Percentiles rank a stretch among this genome's conserved stretches.
Evolutionary conservation across 2,797 vertebrate species (phyloP).

Genomic region (Myotis myotis): DNA sequence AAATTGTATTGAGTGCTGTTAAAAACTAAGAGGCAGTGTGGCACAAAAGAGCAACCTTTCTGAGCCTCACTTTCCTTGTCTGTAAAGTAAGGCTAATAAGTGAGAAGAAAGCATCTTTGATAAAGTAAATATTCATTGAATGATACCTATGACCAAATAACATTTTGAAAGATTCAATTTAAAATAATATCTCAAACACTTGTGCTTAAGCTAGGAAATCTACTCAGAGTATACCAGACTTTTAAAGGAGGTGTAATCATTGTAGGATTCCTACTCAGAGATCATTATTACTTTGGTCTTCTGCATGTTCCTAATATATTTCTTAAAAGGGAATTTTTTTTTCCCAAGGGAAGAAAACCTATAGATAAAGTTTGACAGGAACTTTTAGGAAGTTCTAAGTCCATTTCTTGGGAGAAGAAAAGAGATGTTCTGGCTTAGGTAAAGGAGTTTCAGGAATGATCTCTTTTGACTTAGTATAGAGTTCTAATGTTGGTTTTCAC

Average conservation of each 20-base stretch:
- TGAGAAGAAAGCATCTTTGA: background rate
- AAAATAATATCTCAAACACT: background rate
- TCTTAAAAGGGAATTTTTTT: constrained; percentile 45
- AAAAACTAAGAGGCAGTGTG: background rate
- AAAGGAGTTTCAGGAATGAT: background rate
- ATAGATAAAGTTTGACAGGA: background rate
- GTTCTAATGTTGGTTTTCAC: constrained; percentile 12
- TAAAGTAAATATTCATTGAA: background rate
- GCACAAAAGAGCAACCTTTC: constrained; percentile 1
- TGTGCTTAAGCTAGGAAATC: background rate
- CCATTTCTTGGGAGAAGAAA: background rate
- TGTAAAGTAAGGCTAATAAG: background rate
- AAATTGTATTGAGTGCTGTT: constrained; percentile 47
- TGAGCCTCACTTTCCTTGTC: constrained; percentile 14
- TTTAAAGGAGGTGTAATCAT: constrained; percentile 17
- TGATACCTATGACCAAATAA: background rate
- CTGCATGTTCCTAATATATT: background rate
- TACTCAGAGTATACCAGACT: background rate
- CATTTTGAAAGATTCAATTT: constrained; percentile 32
- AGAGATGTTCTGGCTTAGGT: background rate
- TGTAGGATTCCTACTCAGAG: background rate
- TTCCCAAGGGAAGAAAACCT: background rate
- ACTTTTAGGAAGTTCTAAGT: constrained; percentile 1
- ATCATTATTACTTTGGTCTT: background rate
- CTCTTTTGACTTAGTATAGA: background rate